Evolutionary conservation across 2,797 vertebrate species (phyloP).

Genomic region (Coranthus polyacanthus): DNA sequence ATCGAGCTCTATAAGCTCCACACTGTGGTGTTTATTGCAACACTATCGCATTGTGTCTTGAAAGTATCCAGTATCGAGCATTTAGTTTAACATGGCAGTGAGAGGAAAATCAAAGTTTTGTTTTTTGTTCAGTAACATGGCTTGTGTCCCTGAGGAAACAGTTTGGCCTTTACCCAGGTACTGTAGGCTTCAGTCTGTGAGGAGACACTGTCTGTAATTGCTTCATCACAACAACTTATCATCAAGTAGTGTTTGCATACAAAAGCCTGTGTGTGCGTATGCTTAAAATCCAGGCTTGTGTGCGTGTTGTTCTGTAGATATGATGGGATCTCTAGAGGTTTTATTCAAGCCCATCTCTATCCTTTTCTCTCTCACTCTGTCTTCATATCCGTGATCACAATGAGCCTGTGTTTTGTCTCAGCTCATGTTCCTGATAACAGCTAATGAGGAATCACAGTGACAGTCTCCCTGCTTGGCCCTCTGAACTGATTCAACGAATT

Average conservation of each 20-base stretch:
- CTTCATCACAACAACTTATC: slow-evolving; percentile 36
- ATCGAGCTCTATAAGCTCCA: too few relatives aligned
- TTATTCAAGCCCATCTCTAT: slow-evolving; percentile 16
- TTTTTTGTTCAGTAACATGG: slow-evolving; percentile 2
- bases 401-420: slow-evolving; percentile 55
- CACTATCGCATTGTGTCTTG: too few relatives aligned
- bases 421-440: slow-evolving; percentile 69
- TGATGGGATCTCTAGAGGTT: slow-evolving; percentile 44
- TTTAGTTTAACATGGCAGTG: neutral
- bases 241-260: slow-evolving; percentile 14
- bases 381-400: slow-evolving; percentile 51
- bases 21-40: too few relatives aligned
- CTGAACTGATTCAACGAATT: slow-evolving; percentile 47
- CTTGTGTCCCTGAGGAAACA: neutral
- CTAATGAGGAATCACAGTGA: slow-evolving; percentile 68
- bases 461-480: slow-evolving; percentile 41
- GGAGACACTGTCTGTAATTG: slow-evolving; percentile 37
- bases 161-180: slow-evolving; percentile 8
- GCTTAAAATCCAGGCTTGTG: slow-evolving; percentile 21
- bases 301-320: slow-evolving; percentile 21
- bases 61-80: too few relatives aligned
- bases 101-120: slow-evolving; percentile 1
- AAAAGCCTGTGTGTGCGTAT: slow-evolving; percentile 7
- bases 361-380: slow-evolving; percentile 18
- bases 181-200: neutral